phyloP scores from a whole-genome alignment of 2,797 vertebrate species.

The Neosilurus mollespiculum region DNA sequence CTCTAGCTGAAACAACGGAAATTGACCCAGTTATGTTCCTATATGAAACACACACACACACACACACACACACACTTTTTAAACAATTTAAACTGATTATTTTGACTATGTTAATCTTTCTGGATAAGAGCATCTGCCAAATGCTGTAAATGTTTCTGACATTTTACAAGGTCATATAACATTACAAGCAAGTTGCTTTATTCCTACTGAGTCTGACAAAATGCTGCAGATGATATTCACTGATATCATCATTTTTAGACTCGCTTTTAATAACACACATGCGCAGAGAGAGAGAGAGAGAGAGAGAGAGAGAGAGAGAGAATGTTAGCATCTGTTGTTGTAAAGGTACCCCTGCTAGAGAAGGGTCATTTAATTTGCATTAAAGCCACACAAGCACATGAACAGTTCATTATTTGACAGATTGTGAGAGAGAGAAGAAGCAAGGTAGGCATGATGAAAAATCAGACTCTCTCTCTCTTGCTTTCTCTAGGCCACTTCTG shows the following conservation, averaged over 20 bases:
- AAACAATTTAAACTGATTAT: too few relatives aligned
- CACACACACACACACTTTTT: too few relatives aligned
- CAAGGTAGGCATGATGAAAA: background rate
- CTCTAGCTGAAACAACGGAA: slow-evolving; percentile 18
- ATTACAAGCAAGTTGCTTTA: background rate
- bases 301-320: too few relatives aligned
- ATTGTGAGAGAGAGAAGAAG: background rate
- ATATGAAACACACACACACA: slow-evolving; percentile 46
- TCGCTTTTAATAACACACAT: background rate
- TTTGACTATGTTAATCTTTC: too few relatives aligned
- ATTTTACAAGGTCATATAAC: background rate
- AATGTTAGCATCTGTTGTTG: background rate
- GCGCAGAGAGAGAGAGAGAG: background rate
- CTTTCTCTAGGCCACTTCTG: background rate
- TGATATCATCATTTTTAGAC: slow-evolving; percentile 3
- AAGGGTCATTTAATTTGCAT: background rate
- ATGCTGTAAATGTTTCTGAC: background rate
- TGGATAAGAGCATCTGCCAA: too few relatives aligned
- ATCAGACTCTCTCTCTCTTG: background rate
- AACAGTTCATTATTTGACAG: background rate
- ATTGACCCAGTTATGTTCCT: slow-evolving; percentile 61
- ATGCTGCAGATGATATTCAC: background rate
- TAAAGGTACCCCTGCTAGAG: background rate
- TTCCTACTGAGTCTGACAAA: background rate
- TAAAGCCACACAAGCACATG: slow-evolving; percentile 1